Base-by-base conservation (phyloP, 2,888 invertebrate species). In the Lapara coniferarum region DNA sequence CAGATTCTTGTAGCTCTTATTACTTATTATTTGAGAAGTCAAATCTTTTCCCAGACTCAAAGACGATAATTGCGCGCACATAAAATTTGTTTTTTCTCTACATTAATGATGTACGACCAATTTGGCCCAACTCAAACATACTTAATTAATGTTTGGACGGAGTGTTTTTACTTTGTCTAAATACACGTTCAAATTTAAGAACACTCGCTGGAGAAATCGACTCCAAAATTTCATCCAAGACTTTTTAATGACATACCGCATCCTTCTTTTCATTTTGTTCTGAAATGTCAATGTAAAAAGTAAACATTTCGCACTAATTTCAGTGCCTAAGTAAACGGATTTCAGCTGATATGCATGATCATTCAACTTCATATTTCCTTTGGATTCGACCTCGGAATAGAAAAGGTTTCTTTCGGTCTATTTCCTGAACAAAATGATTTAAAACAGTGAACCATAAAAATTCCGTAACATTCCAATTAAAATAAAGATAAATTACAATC, bases 91-190 rank as follows among this genome's bases (percentile, higher is more conserved):
- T 46, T 19, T 63, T 63, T 63, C 12, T 25, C 13, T 6, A 19
- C 49, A 63, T 63, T 49, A 63, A 63, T 63, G 63, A 19, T 63
- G 63, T 19, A 63, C 16, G 13, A 49, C 46, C 49, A 63, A 63
- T 63, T 63, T 63, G 49, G 63, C 4, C 59, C 19, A 63, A 63
- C 19, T 49, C 63, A 63, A 63, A 49, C 13, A 49, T 63, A 63
- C 16, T 63, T 63, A 63, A 63, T 19, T 49, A 16, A 63, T 49
- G 63, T 49, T 63, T 46, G 19, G 46, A 63, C 19, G 49, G 49
- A 49, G 49, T 19, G 63, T 0, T 16, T 44, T 59, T 59, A 46
- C 49, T 63, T 63, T 14, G 19, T 49, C 19, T 25, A 63, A 63
- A 49, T 49, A 49, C 46, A 49, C 16, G 12, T 19, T 25, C 19